Base-by-base conservation (phyloP, 2,888 invertebrate genomes). In the Boloria euphrosyne region DNA sequence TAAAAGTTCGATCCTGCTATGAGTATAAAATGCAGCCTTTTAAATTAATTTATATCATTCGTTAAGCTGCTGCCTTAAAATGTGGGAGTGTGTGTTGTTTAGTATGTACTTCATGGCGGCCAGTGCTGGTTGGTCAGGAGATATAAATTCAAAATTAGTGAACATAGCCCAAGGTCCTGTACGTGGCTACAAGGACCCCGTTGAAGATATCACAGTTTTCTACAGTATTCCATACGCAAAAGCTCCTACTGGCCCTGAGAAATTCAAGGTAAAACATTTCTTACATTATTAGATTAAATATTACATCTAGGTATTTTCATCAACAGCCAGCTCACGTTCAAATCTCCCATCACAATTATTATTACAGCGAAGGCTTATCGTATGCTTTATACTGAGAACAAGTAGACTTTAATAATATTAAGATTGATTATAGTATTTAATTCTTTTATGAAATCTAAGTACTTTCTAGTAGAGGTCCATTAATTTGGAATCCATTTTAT, bases 151-250 rank as follows among this genome's bases (percentile, higher is more conserved):
- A 1, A 70, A 71, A 18, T 4, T 80, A 2, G 77, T 81, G 10
- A 55, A 70, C 13, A 78, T 67, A 2, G 47, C 63, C 0, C 80
- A 82, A 62, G 83, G 84, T 0, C 76, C 80, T 0, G 78, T 84
- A 13, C 72, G 74, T 4, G 83, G 82, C 3, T 80, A 80, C 66
- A 78, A 74, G 57, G 77, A 78, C 5, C 72, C 75, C 1, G 68
- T 65, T 13, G 68, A 72, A 6, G 76, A 77, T 13, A 66, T 82
- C 0, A 85, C 74, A 57, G 66, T 71, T 1, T 87, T 84, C 64
- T 77, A 80, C 55, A 77, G 78, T 47, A 83, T 87, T 27, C 86
- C 85, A 0, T 87, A 86, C 50, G 87, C 87, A 1, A 83, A 78
- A 13, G 80, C 78, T 4, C 87, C 86, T 0, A 80, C 76, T 14